phyloP scores from a whole-genome alignment of 2,113 vertebrate species.

The Motacilla alba region DNA sequence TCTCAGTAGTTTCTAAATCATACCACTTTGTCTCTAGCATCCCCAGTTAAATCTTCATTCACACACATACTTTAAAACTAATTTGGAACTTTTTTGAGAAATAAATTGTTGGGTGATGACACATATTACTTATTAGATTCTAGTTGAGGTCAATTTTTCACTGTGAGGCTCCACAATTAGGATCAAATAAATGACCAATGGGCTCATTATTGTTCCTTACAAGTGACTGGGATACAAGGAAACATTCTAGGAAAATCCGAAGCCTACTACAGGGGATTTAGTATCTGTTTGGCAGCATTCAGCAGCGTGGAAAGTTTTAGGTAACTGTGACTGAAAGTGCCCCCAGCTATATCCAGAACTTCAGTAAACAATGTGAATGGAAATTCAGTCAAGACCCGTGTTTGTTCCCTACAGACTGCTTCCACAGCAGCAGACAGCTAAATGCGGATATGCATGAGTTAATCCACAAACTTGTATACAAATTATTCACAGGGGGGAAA shows the following conservation, averaged over 20 bases:
- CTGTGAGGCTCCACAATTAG: neutral
- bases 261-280: neutral
- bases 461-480: slow-evolving; percentile 4
- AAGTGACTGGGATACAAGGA: neutral
- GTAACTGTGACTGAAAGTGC: neutral
- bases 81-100: neutral
- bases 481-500: neutral
- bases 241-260: neutral
- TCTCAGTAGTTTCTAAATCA: neutral
- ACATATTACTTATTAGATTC: neutral
- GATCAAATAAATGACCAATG: neutral
- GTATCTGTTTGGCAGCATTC: neutral
- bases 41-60: neutral
- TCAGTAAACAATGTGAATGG: neutral
- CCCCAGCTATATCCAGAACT: neutral
- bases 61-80: neutral
- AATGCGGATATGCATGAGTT: slow-evolving; percentile 17
- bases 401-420: neutral
- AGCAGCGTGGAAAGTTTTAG: neutral
- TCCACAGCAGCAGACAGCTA: slow-evolving; percentile 15
- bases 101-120: neutral
- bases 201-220: neutral
- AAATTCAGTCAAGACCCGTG: neutral
- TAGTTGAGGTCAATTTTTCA: neutral
- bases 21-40: neutral